Conservation (phyloP, 1,140 invertebrate genomes). For the Drosophila watanabei region DNA sequence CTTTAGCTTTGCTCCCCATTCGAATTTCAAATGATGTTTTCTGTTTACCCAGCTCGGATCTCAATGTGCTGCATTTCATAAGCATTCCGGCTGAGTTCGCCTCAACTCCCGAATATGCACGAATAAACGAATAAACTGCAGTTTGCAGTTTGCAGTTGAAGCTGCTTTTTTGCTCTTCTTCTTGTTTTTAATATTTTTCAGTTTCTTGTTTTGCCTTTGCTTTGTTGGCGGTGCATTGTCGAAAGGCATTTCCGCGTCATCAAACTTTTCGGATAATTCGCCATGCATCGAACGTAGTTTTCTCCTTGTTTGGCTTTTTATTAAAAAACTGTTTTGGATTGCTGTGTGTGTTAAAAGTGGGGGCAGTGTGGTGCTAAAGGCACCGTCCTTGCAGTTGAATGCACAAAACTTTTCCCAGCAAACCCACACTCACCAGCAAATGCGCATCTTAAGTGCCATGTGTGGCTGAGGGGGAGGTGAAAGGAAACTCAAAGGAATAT, state of each 20-base stretch:
- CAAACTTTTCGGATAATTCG: constrained; percentile 72
- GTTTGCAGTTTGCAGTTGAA: constrained; percentile 24
- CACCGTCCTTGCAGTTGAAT: constrained; percentile 70
- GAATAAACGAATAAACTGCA: constrained; percentile 49
- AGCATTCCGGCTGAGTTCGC: constrained; percentile 53
- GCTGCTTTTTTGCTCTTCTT: constrained; percentile 10
- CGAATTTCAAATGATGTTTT: constrained; percentile 37
- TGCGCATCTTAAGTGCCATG: constrained; percentile 60
- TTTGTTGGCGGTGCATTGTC: constrained; percentile 50
- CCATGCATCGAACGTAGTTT: constrained; percentile 53
- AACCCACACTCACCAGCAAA: constrained; percentile 23
- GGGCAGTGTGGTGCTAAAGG: constrained; percentile 29
- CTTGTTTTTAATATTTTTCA: constrained; percentile 18
- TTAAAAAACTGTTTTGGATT: constrained; percentile 55
- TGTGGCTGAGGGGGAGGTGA: constrained; percentile 2
- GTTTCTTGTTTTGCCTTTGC: constrained; percentile 12
- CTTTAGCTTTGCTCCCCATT: constrained; percentile 4
- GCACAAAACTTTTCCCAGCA: constrained; percentile 63
- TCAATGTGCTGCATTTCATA: constrained; percentile 42
- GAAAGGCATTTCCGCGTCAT: constrained; percentile 68
- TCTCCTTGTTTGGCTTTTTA: constrained; percentile 61
- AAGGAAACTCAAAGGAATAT: constrained; percentile 9
- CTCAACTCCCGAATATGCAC: constrained; percentile 41
- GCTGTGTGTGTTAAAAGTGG: not conserved
- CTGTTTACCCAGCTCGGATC: constrained; percentile 8